Percentiles rank a stretch among this genome's conserved stretches.
phyloP scores from a whole-genome alignment of 2,888 invertebrate genomes.

The Andrena dorsata region DNA sequence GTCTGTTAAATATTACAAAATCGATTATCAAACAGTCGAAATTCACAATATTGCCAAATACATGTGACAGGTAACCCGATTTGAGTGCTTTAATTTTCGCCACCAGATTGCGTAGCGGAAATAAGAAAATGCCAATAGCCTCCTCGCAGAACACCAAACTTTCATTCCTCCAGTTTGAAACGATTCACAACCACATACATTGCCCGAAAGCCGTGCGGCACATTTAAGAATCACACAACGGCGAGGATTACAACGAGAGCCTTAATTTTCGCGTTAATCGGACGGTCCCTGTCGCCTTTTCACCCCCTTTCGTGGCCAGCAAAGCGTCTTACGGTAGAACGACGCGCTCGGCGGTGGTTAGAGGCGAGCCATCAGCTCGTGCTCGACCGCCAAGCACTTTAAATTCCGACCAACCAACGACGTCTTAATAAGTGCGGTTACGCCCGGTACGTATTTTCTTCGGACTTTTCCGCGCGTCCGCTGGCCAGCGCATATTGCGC shows the following conservation, averaged over 20 bases:
- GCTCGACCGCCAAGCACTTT: constrained; percentile 74
- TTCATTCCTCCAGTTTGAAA: background rate
- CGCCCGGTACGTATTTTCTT: constrained; percentile 72
- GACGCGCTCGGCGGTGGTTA: background rate
- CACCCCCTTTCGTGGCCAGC: constrained; percentile 13
- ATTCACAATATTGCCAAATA: no score
- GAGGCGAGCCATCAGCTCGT: constrained; percentile 65
- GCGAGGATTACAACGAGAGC: constrained; percentile 36
- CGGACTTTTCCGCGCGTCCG: constrained; percentile 57
- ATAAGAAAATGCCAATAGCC: no score
- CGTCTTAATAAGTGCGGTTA: constrained; percentile 84
- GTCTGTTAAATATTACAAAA: no score
- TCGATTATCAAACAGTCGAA: no score
- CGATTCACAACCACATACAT: no score
- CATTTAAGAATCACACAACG: background rate
- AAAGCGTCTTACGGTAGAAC: constrained; percentile 43
- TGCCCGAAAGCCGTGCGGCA: no score
- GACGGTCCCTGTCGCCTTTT: constrained; percentile 3
- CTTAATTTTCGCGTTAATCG: constrained; percentile 25
- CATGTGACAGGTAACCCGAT: no score
- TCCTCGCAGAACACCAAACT: no score
- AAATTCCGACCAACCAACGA: constrained; percentile 80
- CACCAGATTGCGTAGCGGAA: no score
- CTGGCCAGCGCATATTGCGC: constrained; percentile 75
- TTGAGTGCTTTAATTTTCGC: no score